A percentile compares a stretch with the other conserved stretches of the same genome.
Conservation (phyloP, 2,797 vertebrate genomes). For the Borostomias antarcticus region DNA sequence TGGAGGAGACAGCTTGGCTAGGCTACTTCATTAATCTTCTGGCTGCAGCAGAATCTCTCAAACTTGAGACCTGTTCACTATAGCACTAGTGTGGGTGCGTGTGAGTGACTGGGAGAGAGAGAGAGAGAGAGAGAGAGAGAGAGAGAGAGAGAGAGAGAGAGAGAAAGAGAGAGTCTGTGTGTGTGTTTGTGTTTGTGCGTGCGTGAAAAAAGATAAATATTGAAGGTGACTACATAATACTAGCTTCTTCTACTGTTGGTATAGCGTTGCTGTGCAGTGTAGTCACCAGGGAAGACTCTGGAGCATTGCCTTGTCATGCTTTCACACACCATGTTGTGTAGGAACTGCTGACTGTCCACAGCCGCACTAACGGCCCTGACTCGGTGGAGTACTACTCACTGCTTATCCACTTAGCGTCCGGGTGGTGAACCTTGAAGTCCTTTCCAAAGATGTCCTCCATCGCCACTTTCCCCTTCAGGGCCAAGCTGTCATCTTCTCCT, state of each 20-base stretch:
- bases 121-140: too few relatives aligned
- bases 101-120: not conserved
- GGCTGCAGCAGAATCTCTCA: conserved; percentile 39
- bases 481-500: conserved; percentile 94
- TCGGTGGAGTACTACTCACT: conserved; percentile 80
- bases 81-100: not conserved
- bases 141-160: too few relatives aligned
- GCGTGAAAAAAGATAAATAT: not conserved
- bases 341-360: too few relatives aligned
- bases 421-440: conserved; percentile 90
- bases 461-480: conserved; percentile 90
- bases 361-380: not conserved
- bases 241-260: too few relatives aligned
- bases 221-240: too few relatives aligned
- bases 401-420: conserved; percentile 93
- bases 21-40: conserved; percentile 61
- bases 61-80: conserved; percentile 31
- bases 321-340: not conserved
- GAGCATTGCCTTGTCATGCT: too few relatives aligned
- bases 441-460: conserved; percentile 89
- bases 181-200: too few relatives aligned
- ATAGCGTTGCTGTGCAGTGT: too few relatives aligned
- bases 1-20: conserved; percentile 54
- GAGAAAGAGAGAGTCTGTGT: too few relatives aligned
- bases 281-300: too few relatives aligned